These are phyloP conservation scores for Bombyx mandarina DNA, from an alignment of 1,140 invertebrate species.

Conservation along the genomic window DNA sequence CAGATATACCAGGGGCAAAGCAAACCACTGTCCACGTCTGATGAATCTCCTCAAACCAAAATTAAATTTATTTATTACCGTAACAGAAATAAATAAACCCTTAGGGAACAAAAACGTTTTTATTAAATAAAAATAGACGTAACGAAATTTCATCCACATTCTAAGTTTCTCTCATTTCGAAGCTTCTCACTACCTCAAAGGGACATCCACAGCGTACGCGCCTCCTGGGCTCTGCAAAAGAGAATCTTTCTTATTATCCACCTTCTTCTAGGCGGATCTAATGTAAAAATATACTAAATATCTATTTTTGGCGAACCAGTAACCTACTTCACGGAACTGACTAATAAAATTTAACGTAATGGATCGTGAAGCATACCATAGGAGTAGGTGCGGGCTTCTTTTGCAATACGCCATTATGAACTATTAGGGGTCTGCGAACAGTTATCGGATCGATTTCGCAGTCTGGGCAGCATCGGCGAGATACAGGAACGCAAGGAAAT, in stretches of 20 bases:
- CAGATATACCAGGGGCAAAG: too few species aligned
- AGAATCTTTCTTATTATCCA: slow-evolving; percentile 6
- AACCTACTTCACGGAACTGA: slow-evolving; percentile 1
- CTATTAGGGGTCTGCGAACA: slow-evolving; percentile 43
- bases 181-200: slow-evolving; percentile 23
- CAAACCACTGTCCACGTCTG: too few species aligned
- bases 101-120: too few species aligned
- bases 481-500: slow-evolving; percentile 39
- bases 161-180: too few species aligned
- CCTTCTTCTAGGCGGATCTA: too few species aligned
- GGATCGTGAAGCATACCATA: slow-evolving; percentile 33
- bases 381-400: slow-evolving; percentile 36
- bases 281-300: too few species aligned
- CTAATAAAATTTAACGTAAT: slow-evolving; percentile 10
- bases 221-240: slow-evolving; percentile 38
- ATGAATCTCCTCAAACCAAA: too few species aligned
- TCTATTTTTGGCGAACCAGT: background rate
- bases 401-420: slow-evolving; percentile 43
- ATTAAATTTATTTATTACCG: too few species aligned
- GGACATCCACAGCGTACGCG: slow-evolving; percentile 34
- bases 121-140: too few species aligned
- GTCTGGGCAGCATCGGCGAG: slow-evolving; percentile 37
- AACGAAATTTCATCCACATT: too few species aligned
- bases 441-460: slow-evolving; percentile 54
- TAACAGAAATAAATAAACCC: too few species aligned